These are phyloP conservation scores for Eupeodes luniger DNA, from an alignment of 2,888 invertebrate genomes.

Conservation along the genomic window DNA sequence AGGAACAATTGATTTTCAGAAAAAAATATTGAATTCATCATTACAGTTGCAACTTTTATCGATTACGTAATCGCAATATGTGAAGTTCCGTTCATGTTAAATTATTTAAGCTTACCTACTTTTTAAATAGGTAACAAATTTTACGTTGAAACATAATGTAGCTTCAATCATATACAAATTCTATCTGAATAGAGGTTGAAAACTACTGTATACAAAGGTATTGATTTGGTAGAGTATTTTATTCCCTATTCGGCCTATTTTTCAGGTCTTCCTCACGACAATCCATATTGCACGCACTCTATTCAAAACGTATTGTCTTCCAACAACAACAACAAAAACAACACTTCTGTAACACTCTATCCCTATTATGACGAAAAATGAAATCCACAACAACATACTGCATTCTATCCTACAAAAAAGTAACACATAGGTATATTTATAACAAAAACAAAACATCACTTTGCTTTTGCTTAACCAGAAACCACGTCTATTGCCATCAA, in stretches of 20 bases:
- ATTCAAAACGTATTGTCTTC: conserved; percentile 50
- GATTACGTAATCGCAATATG: too few species aligned
- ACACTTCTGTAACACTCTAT: neutral
- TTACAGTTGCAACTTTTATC: too few species aligned
- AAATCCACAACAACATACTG: conserved; percentile 11
- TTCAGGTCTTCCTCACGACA: conserved; percentile 45
- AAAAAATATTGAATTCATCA: too few species aligned
- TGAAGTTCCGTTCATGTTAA: neutral
- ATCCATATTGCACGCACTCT: conserved; percentile 61
- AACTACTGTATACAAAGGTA: neutral
- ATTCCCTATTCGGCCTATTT: neutral
- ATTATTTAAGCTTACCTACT: neutral
- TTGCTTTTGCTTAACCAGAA: conserved; percentile 42
- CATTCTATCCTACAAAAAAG: conserved; percentile 8
- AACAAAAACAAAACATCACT: too few species aligned
- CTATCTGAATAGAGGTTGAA: neutral
- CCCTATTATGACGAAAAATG: neutral
- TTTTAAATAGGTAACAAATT: neutral
- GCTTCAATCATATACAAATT: neutral
- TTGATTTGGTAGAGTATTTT: neutral
- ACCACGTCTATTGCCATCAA: conserved; percentile 65
- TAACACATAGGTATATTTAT: neutral
- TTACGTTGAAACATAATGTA: neutral
- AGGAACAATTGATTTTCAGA: too few species aligned
- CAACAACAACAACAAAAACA: neutral